phyloP scores from a whole-genome alignment of 2,113 vertebrate genomes.

The Pedetes capensis region DNA sequence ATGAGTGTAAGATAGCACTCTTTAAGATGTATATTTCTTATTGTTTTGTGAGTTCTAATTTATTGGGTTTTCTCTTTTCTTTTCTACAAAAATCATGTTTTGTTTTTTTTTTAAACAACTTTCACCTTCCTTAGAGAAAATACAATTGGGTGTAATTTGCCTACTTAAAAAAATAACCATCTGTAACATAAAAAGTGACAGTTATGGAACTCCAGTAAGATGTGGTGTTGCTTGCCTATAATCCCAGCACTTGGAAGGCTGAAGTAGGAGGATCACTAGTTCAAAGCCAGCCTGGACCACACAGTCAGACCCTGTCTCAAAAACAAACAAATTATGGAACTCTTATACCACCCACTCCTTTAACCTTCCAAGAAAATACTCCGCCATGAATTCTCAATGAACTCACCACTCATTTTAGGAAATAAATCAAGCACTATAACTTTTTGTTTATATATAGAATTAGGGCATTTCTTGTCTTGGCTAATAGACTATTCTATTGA shows the following conservation, averaged over 20 bases:
- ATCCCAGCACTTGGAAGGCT: no score
- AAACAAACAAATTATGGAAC: background rate
- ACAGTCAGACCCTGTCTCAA: no score
- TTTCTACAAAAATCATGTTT: background rate
- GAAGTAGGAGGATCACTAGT: no score
- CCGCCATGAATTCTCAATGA: background rate
- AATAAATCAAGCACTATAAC: background rate
- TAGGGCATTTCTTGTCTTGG: background rate
- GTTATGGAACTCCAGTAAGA: no score
- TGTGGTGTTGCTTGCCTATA: no score
- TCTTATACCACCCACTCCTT: background rate
- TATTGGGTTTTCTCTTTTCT: background rate
- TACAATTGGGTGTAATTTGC: background rate
- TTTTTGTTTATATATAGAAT: background rate
- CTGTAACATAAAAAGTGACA: background rate
- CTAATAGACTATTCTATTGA: background rate
- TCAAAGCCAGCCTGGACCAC: no score
- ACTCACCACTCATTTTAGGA: conserved; percentile 2
- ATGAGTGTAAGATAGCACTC: background rate
- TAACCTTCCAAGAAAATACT: background rate
- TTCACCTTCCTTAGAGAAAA: background rate
- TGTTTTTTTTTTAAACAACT: conserved; percentile 30
- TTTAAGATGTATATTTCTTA: background rate
- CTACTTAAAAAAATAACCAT: background rate
- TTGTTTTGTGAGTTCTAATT: background rate